These are phyloP conservation scores for Amiota mariae DNA, from an alignment of 2,888 invertebrate genomes.

Conservation along the genomic window DNA sequence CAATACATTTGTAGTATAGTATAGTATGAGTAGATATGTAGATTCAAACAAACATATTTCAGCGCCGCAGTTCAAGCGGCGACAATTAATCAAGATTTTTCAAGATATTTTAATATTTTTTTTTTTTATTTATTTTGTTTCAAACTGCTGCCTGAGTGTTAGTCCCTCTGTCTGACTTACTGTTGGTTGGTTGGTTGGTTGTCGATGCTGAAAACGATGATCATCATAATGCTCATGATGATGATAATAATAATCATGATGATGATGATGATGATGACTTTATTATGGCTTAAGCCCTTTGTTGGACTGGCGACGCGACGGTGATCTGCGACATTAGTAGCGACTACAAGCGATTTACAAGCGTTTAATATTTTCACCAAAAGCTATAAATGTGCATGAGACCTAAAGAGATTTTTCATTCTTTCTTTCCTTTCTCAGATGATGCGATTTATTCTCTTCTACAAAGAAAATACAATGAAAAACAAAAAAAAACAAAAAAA, in stretches of 20 bases:
- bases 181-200: constrained; percentile 14
- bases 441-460: constrained; percentile 12
- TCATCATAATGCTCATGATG: neutral
- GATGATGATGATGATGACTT: constrained; percentile 14
- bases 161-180: neutral
- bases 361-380: constrained; percentile 54
- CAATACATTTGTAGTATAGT: neutral
- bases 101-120: constrained; percentile 46
- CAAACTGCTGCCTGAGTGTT: neutral
- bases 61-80: constrained; percentile 45
- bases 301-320: neutral
- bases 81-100: constrained; percentile 49
- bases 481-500: constrained; percentile 27
- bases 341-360: constrained; percentile 59
- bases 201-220: constrained; percentile 42
- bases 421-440: constrained; percentile 27
- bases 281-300: constrained; percentile 21
- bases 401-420: constrained; percentile 25
- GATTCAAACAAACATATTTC: constrained; percentile 57
- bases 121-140: no score
- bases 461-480: neutral
- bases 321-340: constrained; percentile 51
- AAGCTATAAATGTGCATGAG: constrained; percentile 60
- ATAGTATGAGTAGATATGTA: neutral
- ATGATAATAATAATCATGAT: neutral